Base-by-base conservation (phyloP, 2,888 invertebrate species). In the Ditula angustiorana region DNA sequence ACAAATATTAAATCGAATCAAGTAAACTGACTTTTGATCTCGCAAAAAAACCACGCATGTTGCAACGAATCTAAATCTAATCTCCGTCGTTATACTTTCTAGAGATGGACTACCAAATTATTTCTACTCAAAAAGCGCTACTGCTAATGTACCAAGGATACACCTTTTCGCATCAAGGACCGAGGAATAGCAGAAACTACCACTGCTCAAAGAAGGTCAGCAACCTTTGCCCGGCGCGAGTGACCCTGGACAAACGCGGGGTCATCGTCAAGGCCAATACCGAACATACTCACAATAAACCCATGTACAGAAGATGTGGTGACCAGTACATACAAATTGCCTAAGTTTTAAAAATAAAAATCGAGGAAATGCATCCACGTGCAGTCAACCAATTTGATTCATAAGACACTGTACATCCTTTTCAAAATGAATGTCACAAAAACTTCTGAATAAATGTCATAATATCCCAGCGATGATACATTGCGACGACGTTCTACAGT, bases 141-240 rank as follows among this genome's bases (percentile, higher is more conserved):
- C 57, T 73, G 5, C 49, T 74, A 10, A 26, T 73, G 59, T 73
- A 67, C 28, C 60, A 70, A 55, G 68, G 71, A 0, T 72, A 71
- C 49, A 72, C 75, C 4, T 80, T 71, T 60, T 76, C 76, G 0
- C 75, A 60, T 47, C 69, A 69, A 11, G 71, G 72, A 0, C 44
- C 41, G 0, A 69, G n/a, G n/a, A 11, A 26, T 11, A 26, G 16
- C 11, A 8, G 26, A 24, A 16, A 16, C 11, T 59, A 59, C 19
- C 35, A 49, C 16, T 59, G 59, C 13, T 59, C 59, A 7, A 70
- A 21, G 57, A 70, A 21, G 50, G 49, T 5, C 71, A 72, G 59
- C 59, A 67, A 5, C 71, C 69, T 8, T 59, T 70, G 2, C 68
- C 62, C 44, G 69, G 74, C 35, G 67, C 72, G 28, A 1, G 37